These are phyloP conservation scores for Coilia nasus DNA, from an alignment of 2,797 vertebrate species.

Conservation along the genomic window DNA sequence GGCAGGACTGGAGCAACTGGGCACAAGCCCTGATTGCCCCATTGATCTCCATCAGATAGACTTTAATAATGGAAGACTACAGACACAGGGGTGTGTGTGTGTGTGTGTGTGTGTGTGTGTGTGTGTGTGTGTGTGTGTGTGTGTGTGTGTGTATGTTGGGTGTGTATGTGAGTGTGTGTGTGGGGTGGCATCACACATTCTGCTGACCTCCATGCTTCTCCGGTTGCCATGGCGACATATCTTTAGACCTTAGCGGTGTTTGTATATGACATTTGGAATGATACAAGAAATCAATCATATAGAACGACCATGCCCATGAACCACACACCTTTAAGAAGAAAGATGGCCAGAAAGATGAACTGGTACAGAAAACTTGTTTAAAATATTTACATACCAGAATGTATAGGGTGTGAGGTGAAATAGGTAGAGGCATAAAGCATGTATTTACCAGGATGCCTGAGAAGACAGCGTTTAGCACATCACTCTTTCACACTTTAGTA, in stretches of 20 bases:
- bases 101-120: no score
- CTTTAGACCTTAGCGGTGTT: neutral
- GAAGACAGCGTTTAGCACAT: neutral
- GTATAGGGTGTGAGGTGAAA: neutral
- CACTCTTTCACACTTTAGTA: neutral
- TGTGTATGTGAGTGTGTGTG: no score
- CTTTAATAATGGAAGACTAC: slow-evolving; percentile 31
- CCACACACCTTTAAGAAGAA: neutral
- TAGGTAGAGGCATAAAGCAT: neutral
- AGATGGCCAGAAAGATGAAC: neutral
- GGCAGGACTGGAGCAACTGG: neutral
- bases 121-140: no score
- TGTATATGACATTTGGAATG: neutral
- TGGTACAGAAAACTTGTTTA: neutral
- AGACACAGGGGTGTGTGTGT: neutral
- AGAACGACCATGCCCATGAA: neutral
- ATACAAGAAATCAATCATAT: neutral
- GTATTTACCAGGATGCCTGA: neutral
- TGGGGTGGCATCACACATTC: neutral
- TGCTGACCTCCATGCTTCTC: slow-evolving; percentile 26
- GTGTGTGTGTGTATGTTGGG: no score
- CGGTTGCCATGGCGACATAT: neutral
- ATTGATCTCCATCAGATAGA: slow-evolving; percentile 45
- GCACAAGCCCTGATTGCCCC: slow-evolving; percentile 37
- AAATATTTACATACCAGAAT: no score